Conservation (phyloP, 2,113 vertebrate genomes). For the Etia nguti region DNA sequence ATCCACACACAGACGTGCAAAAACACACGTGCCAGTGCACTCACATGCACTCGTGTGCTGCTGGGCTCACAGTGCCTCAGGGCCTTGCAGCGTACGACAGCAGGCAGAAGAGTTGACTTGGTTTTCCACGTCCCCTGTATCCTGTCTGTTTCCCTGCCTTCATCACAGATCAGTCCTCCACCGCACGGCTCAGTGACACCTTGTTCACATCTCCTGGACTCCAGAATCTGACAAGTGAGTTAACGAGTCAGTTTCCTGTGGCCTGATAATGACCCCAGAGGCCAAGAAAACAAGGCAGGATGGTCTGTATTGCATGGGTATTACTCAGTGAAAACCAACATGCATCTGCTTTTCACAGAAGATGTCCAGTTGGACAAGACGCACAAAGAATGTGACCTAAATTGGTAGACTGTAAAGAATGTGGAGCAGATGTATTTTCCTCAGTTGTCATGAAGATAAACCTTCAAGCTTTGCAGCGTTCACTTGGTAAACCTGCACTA, state of each 20-base stretch:
- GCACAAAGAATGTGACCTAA: not conserved
- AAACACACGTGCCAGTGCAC: not conserved
- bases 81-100: not conserved
- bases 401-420: not conserved
- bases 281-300: not conserved
- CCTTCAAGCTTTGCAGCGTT: not conserved
- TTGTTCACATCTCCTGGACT: constrained; percentile 10
- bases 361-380: not conserved
- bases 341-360: not conserved
- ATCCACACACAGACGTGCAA: not conserved
- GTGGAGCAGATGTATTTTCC: not conserved
- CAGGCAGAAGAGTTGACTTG: constrained; percentile 20
- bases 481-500: not conserved
- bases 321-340: not conserved
- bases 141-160: not conserved
- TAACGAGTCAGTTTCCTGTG: not conserved
- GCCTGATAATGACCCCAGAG: not conserved
- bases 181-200: not conserved
- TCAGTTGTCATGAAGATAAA: not conserved
- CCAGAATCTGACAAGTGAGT: constrained; percentile 8
- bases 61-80: not conserved
- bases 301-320: not conserved
- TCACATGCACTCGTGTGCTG: not conserved
- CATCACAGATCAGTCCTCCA: not conserved
- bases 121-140: not conserved